Base-by-base conservation (phyloP, 2,797 vertebrate species). In the Loris lydekkerianus region DNA sequence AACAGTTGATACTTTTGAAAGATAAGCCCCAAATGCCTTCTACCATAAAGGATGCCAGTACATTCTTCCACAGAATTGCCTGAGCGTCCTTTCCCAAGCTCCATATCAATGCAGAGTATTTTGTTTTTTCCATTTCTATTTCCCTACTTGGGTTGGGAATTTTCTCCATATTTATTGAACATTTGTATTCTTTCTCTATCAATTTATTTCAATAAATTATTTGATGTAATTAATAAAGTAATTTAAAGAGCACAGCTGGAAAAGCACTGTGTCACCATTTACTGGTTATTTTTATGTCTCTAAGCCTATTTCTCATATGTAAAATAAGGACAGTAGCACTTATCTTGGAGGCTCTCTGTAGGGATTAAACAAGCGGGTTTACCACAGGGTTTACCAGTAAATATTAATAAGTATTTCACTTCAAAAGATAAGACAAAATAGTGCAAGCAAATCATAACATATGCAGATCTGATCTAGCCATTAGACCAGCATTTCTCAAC, bases 351-450 rank as follows among this genome's bases (percentile, higher is more conserved):
- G 34, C 31, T 40, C 65, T 77, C 69, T 60, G 7, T 1, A 77
- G 53, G 29, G 46, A 77, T 53, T 78, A 25, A 60, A 34, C 4
- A 43, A 60, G 70, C 40, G n/a, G n/a, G 40, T 67, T 18, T 17
- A 86, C 70, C 49, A 87, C 34, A 72, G 0, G 65, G n/a, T 43
- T 92, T 46, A 80, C 76, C 31, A 29, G 23, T 60, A 31, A 49
- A 34, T 69, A 61, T 43, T 53, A 84, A 88, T 43, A 86, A 73
- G 84, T 69, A 89, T 15, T 85, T 53, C 72, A 73, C 81, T 76
- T 77, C 37, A 72, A 81, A 95, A 93, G 70, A 81, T 69, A 83
- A 75, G n/a, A 73, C 29, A 80, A 53, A 80, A n/a, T 6, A 21
- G 23, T 27, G 3, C 5, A 43, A 60, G 40, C 11, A 49, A 86